Evolutionary conservation across 2,113 vertebrate species (phyloP).

Genomic region (Rutilus rutilus): DNA sequence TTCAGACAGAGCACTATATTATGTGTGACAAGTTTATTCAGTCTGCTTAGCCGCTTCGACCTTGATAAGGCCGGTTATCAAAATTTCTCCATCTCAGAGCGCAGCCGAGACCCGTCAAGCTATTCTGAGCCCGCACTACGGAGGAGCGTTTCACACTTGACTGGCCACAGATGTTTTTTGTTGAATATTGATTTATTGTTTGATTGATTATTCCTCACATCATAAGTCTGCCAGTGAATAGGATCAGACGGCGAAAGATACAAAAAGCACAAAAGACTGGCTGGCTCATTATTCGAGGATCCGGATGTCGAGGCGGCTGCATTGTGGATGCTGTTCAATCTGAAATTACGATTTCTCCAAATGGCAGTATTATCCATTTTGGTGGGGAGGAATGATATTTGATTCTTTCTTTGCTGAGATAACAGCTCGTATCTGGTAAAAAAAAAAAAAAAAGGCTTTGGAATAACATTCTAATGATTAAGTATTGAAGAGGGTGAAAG

Average conservation of each 20-base stretch:
- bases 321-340: conserved; percentile 7
- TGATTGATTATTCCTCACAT: conserved; percentile 46
- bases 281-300: conserved; percentile 39
- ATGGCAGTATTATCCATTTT: conserved; percentile 19
- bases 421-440: neutral
- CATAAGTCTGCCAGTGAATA: conserved; percentile 39
- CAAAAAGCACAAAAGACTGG: conserved; percentile 49
- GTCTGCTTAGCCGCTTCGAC: conserved; percentile 11
- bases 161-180: conserved; percentile 35
- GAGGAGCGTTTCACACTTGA: conserved; percentile 32
- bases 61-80: conserved; percentile 48
- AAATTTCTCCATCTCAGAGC: conserved; percentile 30
- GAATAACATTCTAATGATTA: neutral
- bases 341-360: conserved; percentile 31
- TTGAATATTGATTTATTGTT: conserved; percentile 47
- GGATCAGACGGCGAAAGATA: conserved; percentile 22
- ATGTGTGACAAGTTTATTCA: conserved; percentile 22
- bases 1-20: conserved; percentile 14
- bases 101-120: conserved; percentile 9
- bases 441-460: conserved; percentile 1
- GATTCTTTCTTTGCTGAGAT: neutral
- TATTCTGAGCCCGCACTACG: neutral
- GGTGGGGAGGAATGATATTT: conserved; percentile 5
- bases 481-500: neutral
- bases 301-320: conserved; percentile 12